Conservation (phyloP, 2,797 vertebrate species). For the Glyptemys insculpta region DNA sequence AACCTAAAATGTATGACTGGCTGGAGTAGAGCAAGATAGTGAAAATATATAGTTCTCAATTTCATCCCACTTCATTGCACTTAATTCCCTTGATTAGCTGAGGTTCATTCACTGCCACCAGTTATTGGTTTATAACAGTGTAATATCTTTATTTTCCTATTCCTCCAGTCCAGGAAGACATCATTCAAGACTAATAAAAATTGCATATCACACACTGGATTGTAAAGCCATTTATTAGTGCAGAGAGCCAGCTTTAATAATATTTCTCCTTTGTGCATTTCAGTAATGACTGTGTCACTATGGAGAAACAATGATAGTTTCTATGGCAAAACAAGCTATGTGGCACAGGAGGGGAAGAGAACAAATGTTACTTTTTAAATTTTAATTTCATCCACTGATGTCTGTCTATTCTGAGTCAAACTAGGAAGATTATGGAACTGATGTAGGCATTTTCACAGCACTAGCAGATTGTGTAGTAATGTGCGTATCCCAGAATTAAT, state of each 20-base stretch:
- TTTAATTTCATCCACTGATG: slow-evolving; percentile 51
- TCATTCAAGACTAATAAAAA: slow-evolving; percentile 34
- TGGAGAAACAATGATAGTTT: slow-evolving; percentile 26
- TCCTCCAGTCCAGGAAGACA: slow-evolving; percentile 20
- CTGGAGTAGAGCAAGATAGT: background rate
- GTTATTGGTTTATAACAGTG: background rate
- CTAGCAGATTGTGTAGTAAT: slow-evolving; percentile 44
- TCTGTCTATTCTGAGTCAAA: slow-evolving; percentile 47
- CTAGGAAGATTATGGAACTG: slow-evolving; percentile 23
- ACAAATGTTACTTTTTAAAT: slow-evolving; percentile 60
- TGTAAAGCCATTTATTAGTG: background rate
- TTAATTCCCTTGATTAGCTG: background rate
- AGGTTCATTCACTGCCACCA: background rate
- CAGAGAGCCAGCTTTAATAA: slow-evolving; percentile 28
- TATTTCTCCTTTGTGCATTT: slow-evolving; percentile 37
- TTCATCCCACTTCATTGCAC: background rate
- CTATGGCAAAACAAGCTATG: slow-evolving; percentile 52
- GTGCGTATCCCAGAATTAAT: slow-evolving; percentile 56
- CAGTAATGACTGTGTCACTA: slow-evolving; percentile 32
- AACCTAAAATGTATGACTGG: background rate
- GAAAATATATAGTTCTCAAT: background rate
- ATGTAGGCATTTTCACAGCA: slow-evolving; percentile 24
- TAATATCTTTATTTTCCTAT: slow-evolving; percentile 4
- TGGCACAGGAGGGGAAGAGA: slow-evolving; percentile 26
- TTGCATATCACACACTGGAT: background rate